Evolutionary conservation across 1,140 invertebrate species (phyloP).

Genomic region (Bombus superbus): DNA sequence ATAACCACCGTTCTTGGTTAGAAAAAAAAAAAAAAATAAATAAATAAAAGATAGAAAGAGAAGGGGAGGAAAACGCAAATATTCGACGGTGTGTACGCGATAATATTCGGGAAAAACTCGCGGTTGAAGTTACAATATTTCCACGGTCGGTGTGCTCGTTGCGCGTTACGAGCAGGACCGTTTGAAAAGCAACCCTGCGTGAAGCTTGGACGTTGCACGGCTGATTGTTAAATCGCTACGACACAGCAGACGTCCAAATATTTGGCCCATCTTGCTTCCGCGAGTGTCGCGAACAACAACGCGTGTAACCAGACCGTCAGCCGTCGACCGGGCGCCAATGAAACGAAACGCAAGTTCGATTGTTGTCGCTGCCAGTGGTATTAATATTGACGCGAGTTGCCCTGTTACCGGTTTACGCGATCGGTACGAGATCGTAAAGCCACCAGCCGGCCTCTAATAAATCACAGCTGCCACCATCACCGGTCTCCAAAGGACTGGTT

Average conservation of each 20-base stretch:
- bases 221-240: conserved; percentile 36
- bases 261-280: conserved; percentile 21
- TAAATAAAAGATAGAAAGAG: background rate
- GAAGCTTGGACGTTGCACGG: background rate
- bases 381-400: conserved; percentile 23
- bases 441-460: conserved; percentile 19
- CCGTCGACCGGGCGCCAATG: background rate
- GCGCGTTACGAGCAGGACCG: background rate
- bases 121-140: background rate
- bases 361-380: conserved; percentile 26
- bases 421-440: conserved; percentile 32
- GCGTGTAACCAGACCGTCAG: conserved; percentile 7
- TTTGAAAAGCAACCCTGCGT: background rate
- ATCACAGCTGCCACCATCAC: conserved; percentile 27
- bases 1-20: background rate
- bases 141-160: background rate
- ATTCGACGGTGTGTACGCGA: background rate
- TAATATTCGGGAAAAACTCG: conserved; percentile 6
- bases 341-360: conserved; percentile 25
- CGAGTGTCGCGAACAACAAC: conserved; percentile 17
- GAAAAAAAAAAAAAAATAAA: background rate
- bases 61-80: background rate
- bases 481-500: conserved; percentile 8
- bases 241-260: conserved; percentile 20
- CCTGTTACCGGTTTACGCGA: background rate